phyloP scores from a whole-genome alignment of 2,113 vertebrate genomes.

The Edolisoma coerulescens region DNA sequence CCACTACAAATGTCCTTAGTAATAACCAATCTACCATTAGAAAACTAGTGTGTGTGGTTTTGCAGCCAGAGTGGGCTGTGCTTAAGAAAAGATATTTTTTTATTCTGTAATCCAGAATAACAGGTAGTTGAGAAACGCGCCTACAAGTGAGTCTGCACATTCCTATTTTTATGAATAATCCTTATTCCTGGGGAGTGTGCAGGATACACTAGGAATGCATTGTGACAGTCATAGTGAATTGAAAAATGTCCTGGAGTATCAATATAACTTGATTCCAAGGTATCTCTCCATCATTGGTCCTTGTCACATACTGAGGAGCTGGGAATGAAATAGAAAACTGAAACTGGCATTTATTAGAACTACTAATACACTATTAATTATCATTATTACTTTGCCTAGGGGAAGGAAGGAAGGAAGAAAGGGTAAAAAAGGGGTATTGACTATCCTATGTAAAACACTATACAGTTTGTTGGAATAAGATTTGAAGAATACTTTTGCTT shows the following conservation, averaged over 20 bases:
- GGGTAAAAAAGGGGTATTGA: not conserved
- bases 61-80: not conserved
- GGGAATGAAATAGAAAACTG: not conserved
- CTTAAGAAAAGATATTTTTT: not conserved
- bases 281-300: not conserved
- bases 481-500: not conserved
- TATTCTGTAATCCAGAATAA: not conserved
- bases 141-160: not conserved
- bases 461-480: not conserved
- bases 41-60: not conserved
- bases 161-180: not conserved
- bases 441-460: not conserved
- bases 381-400: not conserved
- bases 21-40: not conserved
- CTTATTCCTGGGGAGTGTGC: not conserved
- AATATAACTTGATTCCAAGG: not conserved
- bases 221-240: not conserved
- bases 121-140: not conserved
- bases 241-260: not conserved
- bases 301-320: not conserved
- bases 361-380: not conserved
- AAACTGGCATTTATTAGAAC: not conserved
- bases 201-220: not conserved
- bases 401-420: not conserved
- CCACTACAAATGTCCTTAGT: not conserved